Evolutionary conservation across 2,888 invertebrate species (phyloP).

Genomic region (Eupithecia dodoneata): DNA sequence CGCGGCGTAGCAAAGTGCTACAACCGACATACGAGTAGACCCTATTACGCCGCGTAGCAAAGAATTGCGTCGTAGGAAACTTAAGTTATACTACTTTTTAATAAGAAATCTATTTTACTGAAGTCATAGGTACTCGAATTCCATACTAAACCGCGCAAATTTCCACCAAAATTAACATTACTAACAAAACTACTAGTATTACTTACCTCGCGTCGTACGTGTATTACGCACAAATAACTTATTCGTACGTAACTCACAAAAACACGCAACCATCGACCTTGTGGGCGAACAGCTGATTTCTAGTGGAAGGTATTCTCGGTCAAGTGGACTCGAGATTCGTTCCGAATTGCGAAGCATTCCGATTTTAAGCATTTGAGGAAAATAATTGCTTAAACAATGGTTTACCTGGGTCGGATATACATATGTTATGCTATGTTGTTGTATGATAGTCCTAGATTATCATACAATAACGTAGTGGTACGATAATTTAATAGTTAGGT

Average conservation of each 20-base stretch:
- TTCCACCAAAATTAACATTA: not conserved
- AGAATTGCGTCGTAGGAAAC: not conserved
- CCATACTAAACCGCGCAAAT: not conserved
- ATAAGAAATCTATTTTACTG: not conserved
- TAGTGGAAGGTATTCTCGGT: constrained; percentile 50
- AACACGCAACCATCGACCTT: constrained; percentile 56
- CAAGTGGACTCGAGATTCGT: constrained; percentile 39
- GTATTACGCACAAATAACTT: constrained; percentile 3
- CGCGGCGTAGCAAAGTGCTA: not conserved
- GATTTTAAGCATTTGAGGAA: constrained; percentile 65
- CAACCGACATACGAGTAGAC: not conserved
- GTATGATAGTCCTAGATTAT: not conserved
- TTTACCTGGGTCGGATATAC: not conserved
- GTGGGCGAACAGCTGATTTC: constrained; percentile 63
- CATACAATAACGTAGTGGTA: too few species aligned
- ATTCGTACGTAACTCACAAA: constrained; percentile 45
- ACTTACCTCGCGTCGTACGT: not conserved
- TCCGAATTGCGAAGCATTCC: constrained; percentile 42
- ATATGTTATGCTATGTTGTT: not conserved
- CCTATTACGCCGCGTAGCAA: not conserved
- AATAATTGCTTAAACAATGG: constrained; percentile 47
- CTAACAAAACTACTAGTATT: not conserved
- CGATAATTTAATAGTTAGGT: too few species aligned
- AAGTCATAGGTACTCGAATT: not conserved
- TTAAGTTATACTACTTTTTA: not conserved